A percentile compares a stretch with the other conserved stretches of the same genome.
These are phyloP conservation scores for Dione juno DNA, from an alignment of 2,888 invertebrate species.

Conservation along the genomic window DNA sequence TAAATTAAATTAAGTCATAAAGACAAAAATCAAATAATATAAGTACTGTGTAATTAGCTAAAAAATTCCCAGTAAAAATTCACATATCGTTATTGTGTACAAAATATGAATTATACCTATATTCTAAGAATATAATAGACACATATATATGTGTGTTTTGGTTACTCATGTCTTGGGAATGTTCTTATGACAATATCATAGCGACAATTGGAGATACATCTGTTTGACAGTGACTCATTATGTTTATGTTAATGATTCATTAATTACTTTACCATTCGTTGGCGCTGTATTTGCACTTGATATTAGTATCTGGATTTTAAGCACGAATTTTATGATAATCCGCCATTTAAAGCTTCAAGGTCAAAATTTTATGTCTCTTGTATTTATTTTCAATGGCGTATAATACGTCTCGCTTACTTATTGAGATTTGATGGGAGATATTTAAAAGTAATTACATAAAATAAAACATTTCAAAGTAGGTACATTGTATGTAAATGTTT, in stretches of 20 bases:
- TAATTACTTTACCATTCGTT: conserved; percentile 46
- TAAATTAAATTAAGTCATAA: neutral
- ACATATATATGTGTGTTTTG: conserved; percentile 20
- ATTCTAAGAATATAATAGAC: conserved; percentile 28
- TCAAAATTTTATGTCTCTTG: conserved; percentile 22
- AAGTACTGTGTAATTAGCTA: neutral
- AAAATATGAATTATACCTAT: conserved; percentile 24
- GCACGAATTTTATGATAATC: conserved; percentile 12
- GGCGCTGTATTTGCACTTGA: conserved; percentile 41
- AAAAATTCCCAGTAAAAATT: conserved; percentile 18
- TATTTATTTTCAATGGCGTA: conserved; percentile 3
- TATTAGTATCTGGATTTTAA: conserved; percentile 41
- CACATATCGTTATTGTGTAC: conserved; percentile 5
- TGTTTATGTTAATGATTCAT: conserved; percentile 51
- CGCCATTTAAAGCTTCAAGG: conserved; percentile 33
- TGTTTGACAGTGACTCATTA: conserved; percentile 51
- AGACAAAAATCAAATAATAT: conserved; percentile 8
- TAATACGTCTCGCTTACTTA: neutral
- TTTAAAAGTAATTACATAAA: no score
- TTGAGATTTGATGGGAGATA: neutral
- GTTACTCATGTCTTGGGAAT: conserved; percentile 51
- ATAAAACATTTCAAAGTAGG: no score
- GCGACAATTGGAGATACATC: conserved; percentile 49
- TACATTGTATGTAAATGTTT: no score
- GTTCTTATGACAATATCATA: conserved; percentile 47